Base-by-base conservation (phyloP, 1,140 invertebrate genomes). In the Camponotus vicinus region DNA sequence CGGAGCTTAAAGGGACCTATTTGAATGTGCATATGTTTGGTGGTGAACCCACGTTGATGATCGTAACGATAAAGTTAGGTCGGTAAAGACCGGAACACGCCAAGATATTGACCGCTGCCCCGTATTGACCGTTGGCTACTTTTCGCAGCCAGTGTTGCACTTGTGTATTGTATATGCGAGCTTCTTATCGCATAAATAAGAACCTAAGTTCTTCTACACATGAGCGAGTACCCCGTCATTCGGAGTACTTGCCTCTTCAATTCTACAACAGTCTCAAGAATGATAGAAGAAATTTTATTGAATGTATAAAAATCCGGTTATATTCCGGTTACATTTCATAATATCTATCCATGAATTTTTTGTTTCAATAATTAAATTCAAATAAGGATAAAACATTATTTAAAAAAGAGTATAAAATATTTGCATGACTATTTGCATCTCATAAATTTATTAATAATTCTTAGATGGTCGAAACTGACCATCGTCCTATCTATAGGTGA, bases 51-150 rank as follows among this genome's bases (percentile, higher is more conserved):
- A 18, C 70, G 49, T 15, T 52, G 49, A 52, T 73, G 88, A 85
- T 90, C 84, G 86, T 77, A 55, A 87, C 27, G 91, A 93, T 93
- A 92, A 91, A 69, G 87, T 84, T 91, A 89, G 86, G 88, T 89
- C 75, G 88, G 87, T 78, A 87, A 52, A 87, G 92, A 92, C 70
- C 83, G 79, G 88, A 89, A 91, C 93, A 94, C 93, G 93, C 91
- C 64, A 95, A 93, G 92, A 94, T 95, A 95, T 95, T 94, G 94
- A 95, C 92, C 94, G 94, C 63, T 75, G 57, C 79, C 66, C 90
- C 86, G 88, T 94, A 94, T 94, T 94, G 93, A 94, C 93, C 94
- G 94, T 90, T 92, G 93, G 91, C 92, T 88, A 93, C 64, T 88
- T 88, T 77, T 88, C 61, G 64, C 79, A 82, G 34, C 45, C 45